Evolutionary conservation across 1,140 invertebrate genomes (phyloP).

Genomic region (Temnothorax nylanderi): DNA sequence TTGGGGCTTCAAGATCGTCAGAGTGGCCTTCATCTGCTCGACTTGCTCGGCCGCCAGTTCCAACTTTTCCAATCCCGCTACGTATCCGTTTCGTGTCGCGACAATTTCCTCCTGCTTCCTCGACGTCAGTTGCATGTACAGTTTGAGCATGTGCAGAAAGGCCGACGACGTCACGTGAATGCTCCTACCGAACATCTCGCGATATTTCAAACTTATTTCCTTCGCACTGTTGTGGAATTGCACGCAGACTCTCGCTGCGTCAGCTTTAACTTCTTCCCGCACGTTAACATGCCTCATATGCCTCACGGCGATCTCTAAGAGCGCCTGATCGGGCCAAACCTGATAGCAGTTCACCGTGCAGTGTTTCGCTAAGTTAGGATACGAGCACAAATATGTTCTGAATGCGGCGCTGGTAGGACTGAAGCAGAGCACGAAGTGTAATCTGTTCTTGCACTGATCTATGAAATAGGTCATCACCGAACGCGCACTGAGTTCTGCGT

Average conservation of each 20-base stretch:
- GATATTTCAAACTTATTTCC: conserved; percentile 81
- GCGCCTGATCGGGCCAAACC: conserved; percentile 90
- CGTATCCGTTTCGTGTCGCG: conserved; percentile 86
- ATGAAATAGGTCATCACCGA: conserved; percentile 88
- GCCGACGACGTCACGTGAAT: conserved; percentile 86
- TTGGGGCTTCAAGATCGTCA: conserved; percentile 89
- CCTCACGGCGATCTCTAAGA: conserved; percentile 89
- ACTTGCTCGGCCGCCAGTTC: conserved; percentile 88
- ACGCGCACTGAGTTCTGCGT: conserved; percentile 86
- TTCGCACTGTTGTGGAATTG: conserved; percentile 86
- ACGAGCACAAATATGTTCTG: conserved; percentile 84
- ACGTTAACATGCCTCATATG: conserved; percentile 87
- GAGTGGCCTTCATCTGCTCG: conserved; percentile 88
- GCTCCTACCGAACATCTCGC: conserved; percentile 81
- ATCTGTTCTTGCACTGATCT: conserved; percentile 87
- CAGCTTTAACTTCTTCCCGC: conserved; percentile 83
- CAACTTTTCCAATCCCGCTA: conserved; percentile 89
- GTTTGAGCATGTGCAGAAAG: conserved; percentile 87
- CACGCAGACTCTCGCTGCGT: conserved; percentile 86
- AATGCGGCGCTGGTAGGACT: conserved; percentile 87
- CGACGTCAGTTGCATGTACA: conserved; percentile 86
- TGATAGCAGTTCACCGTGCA: conserved; percentile 92
- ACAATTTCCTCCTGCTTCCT: conserved; percentile 87
- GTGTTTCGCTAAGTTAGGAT: conserved; percentile 90
- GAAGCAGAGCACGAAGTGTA: conserved; percentile 90